Evolutionary conservation across 2,113 vertebrate species (phyloP).

Genomic region (Plestiodon gilberti): DNA sequence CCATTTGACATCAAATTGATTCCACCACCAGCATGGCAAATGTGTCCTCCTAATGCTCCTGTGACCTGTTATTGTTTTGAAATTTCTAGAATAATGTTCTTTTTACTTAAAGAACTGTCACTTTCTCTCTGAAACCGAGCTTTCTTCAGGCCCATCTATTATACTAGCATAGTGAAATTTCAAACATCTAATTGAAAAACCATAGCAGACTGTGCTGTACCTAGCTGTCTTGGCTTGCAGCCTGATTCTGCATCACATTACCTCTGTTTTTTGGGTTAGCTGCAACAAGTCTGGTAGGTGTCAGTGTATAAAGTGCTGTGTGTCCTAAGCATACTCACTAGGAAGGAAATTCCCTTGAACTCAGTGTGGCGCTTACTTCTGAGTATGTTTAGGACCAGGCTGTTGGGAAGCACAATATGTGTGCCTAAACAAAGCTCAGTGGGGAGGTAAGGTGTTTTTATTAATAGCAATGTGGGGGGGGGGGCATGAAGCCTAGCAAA

Average conservation of each 20-base stretch:
- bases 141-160: rapidly evolving
- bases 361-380: not conserved
- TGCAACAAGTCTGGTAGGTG: not conserved
- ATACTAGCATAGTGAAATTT: constrained; percentile 9
- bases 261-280: not conserved
- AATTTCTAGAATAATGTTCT: constrained; percentile 23
- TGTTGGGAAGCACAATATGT: not conserved
- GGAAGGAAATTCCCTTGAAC: not conserved
- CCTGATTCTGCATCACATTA: not conserved
- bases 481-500: too few relatives aligned
- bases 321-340: not conserved
- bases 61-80: not conserved
- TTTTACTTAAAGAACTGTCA: constrained; percentile 34
- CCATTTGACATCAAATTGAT: not conserved
- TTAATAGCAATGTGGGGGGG: too few relatives aligned
- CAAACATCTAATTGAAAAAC: not conserved
- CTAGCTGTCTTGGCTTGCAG: not conserved
- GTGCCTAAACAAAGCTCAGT: too few relatives aligned
- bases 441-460: too few relatives aligned
- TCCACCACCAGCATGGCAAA: constrained; percentile 4
- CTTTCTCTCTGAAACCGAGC: constrained; percentile 20
- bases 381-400: not conserved
- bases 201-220: not conserved
- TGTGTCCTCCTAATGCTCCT: not conserved
- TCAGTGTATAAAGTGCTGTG: not conserved